Base-by-base conservation (phyloP, 2,113 vertebrate species). In the Amia ocellicauda region DNA sequence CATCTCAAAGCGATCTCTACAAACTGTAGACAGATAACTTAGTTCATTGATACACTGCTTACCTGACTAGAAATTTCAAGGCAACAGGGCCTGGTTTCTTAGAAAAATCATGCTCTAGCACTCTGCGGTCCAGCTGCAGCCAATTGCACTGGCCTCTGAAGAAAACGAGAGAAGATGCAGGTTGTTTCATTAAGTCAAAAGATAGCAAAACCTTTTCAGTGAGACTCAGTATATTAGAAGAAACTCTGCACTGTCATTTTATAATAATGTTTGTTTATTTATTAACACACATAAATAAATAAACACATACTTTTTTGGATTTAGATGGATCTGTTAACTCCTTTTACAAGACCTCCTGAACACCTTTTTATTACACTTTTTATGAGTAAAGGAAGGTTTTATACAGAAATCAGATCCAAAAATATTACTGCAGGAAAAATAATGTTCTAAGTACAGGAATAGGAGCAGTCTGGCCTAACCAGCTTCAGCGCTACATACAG, bases 71-170 rank as follows among this genome's bases (percentile, higher is more conserved):
- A 63, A 99, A 98, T 75, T 89, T 86, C 74, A 99, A 81, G 52
- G 85, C 80, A 17, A 93, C 79, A 0, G 91, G 86, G 16, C 91
- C 93, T 0, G 87, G 87, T 67, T 93, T 93, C 86, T 94, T 98
- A 56, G 92, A 92, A 66, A 99, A 91, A 76, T 94, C 90, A 68
- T 99, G 97, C 65, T 98, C 97, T 51, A 99, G 89, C 69, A 98
- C 97, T 77, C 94, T 85, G 75, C 94, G 94, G 75, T 98, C 95
- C 75, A 98, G 80, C 74, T 99, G 95, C 52, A 99, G 89, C 97
- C 97, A 99, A 69, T 93, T 93, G 7, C 80, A 92, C 77, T 97
- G 96, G 73, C 93, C 95, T 66, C 97, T 99, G 74, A 14, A 41
- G 62, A 73, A 72, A 64, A 19, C 72, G 72, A 78, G 69, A 31